Evolutionary conservation across 53 echinoderm and acorn worm genomes (phyloP).

Genomic region (Holothuria scabra): DNA sequence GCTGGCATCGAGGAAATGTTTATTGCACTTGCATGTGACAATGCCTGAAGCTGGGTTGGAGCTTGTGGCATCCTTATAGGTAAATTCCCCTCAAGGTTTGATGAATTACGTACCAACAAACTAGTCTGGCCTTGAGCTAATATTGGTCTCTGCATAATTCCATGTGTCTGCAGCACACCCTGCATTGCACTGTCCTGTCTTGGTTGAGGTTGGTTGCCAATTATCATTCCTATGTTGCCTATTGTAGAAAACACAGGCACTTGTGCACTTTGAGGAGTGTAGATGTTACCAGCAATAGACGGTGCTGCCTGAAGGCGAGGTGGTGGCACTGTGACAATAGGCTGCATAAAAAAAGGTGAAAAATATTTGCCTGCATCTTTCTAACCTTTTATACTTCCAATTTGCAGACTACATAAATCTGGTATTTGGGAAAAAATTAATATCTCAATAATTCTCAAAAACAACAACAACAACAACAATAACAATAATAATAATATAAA

Average conservation of each 20-base stretch:
- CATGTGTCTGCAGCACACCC: slow-evolving; percentile 9
- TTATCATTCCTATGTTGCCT: slow-evolving; percentile 15
- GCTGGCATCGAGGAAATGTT: no score
- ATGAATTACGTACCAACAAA: slow-evolving; percentile 10
- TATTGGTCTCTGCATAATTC: slow-evolving; percentile 15
- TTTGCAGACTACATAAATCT: no score
- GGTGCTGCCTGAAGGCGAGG: slow-evolving; percentile 19
- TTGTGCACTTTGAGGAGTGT: slow-evolving; percentile 7
- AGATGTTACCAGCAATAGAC: slow-evolving; percentile 15
- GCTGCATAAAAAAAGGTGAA: no score
- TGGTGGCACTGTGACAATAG: background rate
- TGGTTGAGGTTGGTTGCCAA: slow-evolving; percentile 7
- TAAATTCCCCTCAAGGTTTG: slow-evolving; percentile 2
- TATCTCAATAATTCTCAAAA: no score
- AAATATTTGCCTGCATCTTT: no score
- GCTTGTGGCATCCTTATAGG: slow-evolving; percentile 32
- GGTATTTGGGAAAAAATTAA: no score
- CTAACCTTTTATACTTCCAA: no score
- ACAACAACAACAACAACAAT: no score
- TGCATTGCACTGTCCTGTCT: slow-evolving; percentile 15
- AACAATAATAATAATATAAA: no score
- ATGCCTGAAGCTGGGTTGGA: background rate
- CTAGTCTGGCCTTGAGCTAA: background rate
- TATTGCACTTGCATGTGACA: no score
- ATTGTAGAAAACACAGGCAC: slow-evolving; percentile 6